Base-by-base conservation (phyloP, 2,888 invertebrate genomes). In the Polydrusus tereticollis region DNA sequence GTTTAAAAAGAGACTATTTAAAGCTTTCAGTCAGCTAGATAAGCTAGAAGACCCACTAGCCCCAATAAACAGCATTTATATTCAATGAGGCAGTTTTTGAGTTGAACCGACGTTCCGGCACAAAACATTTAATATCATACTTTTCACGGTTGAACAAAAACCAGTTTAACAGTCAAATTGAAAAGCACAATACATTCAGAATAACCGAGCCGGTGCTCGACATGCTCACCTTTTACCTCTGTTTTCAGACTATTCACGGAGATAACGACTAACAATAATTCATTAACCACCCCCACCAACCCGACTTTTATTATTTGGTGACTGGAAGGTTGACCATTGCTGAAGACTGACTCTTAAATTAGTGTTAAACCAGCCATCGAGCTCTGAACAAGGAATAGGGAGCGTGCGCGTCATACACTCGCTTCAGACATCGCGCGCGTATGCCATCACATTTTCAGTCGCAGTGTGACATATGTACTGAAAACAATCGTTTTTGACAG, bases 351-450 rank as follows among this genome's bases (percentile, higher is more conserved):
- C 69, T 69, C 72, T 75, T 73, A 75, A 72, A 76, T 78, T 75
- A 78, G 78, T 78, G 74, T 74, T 72, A 75, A 74, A 59, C 69
- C 72, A 73, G 72, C 74, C 77, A 72, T 75, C 73, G 75, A 73
- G 71, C 60, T 57, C 41, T 64, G 59, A 43, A 70, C 57, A 71
- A 33, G 43, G 62, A 43, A 57, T 55, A 57, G 55, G 47, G 66
- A 67, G 67, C 67, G 67, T 57, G 72, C 68, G 72, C 70, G 50
- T 38, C 43, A 43, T 20, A 57, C 26, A 59, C 21, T 68, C 60
- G 60, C 47, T 33, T 59, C 33, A 63, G 65, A 57, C 67, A 62
- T 67, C 63, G 63, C 63, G 72, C 63, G 60, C 65, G 69, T 69
- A 43, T 60, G 67, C 41, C 60, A 26, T 47, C 50, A 50, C 59